phyloP scores from a whole-genome alignment of 1,140 invertebrate genomes.

The Leptopilina boulardi region DNA sequence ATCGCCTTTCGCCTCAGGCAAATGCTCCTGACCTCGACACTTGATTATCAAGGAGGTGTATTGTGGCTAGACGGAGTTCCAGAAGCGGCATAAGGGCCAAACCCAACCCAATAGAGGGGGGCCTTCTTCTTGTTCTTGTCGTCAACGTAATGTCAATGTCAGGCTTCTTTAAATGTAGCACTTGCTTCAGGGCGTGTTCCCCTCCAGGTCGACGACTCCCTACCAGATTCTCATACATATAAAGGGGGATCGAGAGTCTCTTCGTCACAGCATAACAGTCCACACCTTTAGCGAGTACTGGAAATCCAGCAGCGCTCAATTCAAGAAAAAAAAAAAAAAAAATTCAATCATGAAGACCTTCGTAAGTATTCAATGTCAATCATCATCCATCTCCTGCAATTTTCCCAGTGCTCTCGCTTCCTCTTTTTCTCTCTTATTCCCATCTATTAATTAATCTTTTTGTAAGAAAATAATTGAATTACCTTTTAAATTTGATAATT shows the following conservation, averaged over 20 bases:
- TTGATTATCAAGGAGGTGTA: slow-evolving; percentile 46
- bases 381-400: neutral
- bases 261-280: slow-evolving; percentile 64
- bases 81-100: slow-evolving; percentile 32
- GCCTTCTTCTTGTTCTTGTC: slow-evolving; percentile 13
- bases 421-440: neutral
- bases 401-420: neutral
- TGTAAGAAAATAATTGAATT: too few relatives aligned
- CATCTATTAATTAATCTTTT: neutral
- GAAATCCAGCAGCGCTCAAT: slow-evolving; percentile 63
- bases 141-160: slow-evolving; percentile 69
- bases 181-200: slow-evolving; percentile 59
- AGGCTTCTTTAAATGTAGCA: slow-evolving; percentile 55
- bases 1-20: slow-evolving; percentile 48
- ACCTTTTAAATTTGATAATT: too few relatives aligned
- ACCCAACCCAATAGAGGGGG: slow-evolving; percentile 37
- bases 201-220: slow-evolving; percentile 65
- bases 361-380: slow-evolving; percentile 60
- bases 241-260: slow-evolving; percentile 64
- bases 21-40: slow-evolving; percentile 51
- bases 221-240: slow-evolving; percentile 69
- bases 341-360: slow-evolving; percentile 66
- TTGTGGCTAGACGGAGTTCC: slow-evolving; percentile 31
- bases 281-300: slow-evolving; percentile 66
- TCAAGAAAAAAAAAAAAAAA: too few relatives aligned